phyloP scores from a whole-genome alignment of 2,888 invertebrate species.

The Prosapia bicincta region DNA sequence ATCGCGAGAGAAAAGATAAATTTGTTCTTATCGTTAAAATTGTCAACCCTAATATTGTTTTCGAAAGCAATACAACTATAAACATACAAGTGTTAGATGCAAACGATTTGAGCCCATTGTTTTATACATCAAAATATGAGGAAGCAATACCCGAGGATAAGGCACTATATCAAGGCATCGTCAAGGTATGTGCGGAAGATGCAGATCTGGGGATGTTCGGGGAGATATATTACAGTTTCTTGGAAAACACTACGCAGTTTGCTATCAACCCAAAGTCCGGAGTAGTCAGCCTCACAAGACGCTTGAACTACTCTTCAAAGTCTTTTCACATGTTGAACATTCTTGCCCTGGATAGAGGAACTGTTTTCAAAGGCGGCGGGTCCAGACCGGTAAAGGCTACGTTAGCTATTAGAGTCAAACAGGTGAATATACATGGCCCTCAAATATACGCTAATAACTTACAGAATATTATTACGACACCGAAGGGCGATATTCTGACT shows the following conservation, averaged over 20 bases:
- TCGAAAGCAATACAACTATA: constrained; percentile 68
- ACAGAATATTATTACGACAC: constrained; percentile 73
- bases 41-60: constrained; percentile 54
- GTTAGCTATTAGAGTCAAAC: constrained; percentile 66
- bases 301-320: constrained; percentile 65
- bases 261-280: constrained; percentile 91
- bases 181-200: constrained; percentile 83
- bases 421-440: constrained; percentile 81
- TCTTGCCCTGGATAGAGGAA: constrained; percentile 70
- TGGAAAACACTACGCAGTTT: constrained; percentile 74
- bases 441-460: constrained; percentile 74
- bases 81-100: constrained; percentile 71
- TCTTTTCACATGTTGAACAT: constrained; percentile 70
- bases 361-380: constrained; percentile 53
- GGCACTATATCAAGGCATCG: constrained; percentile 75
- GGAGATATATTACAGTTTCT: constrained; percentile 92
- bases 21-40: constrained; percentile 76
- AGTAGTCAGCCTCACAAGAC: constrained; percentile 74
- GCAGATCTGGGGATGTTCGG: constrained; percentile 94
- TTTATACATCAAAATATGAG: constrained; percentile 84
- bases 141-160: constrained; percentile 83
- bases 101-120: constrained; percentile 90
- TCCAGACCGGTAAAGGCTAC: constrained; percentile 66
- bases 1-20: constrained; percentile 83
- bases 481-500: constrained; percentile 79